A percentile compares a stretch with the other conserved stretches of the same genome.
phyloP scores from a whole-genome alignment of 2,113 vertebrate species.

The Catharus bicknelli region DNA sequence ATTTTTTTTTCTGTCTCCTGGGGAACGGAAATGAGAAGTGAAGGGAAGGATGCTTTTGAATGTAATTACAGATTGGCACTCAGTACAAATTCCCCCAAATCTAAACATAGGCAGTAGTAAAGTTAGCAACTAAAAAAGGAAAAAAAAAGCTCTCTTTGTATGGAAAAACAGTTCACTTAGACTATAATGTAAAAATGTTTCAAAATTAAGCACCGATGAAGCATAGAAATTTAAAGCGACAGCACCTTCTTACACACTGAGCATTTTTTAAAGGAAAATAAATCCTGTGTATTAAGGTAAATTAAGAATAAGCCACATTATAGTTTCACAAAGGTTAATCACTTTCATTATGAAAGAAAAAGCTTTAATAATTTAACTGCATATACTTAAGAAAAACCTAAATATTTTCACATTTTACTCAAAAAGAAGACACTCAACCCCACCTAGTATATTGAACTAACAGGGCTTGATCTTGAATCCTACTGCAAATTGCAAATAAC shows the following conservation, averaged over 20 bases:
- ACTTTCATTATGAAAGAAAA: not conserved
- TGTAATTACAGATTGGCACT: constrained; percentile 68
- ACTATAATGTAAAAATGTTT: constrained; percentile 30
- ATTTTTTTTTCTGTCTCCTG: constrained; percentile 66
- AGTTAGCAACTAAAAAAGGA: constrained; percentile 65
- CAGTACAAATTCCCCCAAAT: constrained; percentile 64
- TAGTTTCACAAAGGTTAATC: not conserved
- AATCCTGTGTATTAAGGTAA: not conserved
- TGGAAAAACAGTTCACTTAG: constrained; percentile 43
- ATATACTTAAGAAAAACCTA: not conserved
- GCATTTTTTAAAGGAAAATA: not conserved
- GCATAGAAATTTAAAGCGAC: constrained; percentile 57
- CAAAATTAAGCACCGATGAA: constrained; percentile 40
- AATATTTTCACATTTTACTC: not conserved
- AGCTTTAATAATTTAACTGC: not conserved
- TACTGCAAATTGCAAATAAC: not conserved
- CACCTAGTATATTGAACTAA: not conserved
- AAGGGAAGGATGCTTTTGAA: constrained; percentile 65
- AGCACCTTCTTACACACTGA: not conserved
- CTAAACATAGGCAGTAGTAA: constrained; percentile 71
- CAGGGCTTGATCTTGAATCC: not conserved
- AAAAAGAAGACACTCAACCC: not conserved
- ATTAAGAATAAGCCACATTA: not conserved
- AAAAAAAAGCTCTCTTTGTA: constrained; percentile 44
- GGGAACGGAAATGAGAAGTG: constrained; percentile 61